These are phyloP conservation scores for Allolobophora icterica DNA, from an alignment of 2,888 invertebrate genomes.

Conservation along the genomic window DNA sequence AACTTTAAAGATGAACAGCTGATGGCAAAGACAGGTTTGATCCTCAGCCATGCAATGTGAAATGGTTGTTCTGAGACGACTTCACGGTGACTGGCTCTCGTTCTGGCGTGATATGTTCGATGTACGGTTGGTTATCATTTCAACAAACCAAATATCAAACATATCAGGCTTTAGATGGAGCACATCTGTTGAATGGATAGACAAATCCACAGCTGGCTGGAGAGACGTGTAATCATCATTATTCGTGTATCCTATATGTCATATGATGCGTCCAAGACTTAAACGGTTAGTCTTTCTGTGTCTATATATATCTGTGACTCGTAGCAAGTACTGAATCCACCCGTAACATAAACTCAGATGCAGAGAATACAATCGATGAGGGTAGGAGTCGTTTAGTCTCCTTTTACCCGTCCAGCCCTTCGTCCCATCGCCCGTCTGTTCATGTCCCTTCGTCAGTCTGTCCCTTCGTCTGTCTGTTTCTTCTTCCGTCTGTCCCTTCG, in stretches of 20 bases:
- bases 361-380: too few relatives aligned
- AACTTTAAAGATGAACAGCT: too few relatives aligned
- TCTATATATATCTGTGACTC: too few relatives aligned
- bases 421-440: not conserved
- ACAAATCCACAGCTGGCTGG: not conserved
- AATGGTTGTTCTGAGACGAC: not conserved
- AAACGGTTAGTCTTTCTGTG: too few relatives aligned
- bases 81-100: not conserved
- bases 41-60: too few relatives aligned
- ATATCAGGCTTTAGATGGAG: constrained; percentile 27
- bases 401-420: not conserved
- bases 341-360: too few relatives aligned
- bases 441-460: not conserved
- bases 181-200: not conserved
- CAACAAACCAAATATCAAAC: constrained; percentile 25
- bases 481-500: not conserved
- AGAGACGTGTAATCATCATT: too few relatives aligned
- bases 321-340: too few relatives aligned
- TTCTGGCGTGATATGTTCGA: constrained; percentile 21
- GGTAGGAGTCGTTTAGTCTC: not conserved
- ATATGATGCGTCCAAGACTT: too few relatives aligned
- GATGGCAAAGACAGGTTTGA: too few relatives aligned
- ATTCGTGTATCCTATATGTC: too few relatives aligned
- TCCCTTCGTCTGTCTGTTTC: too few relatives aligned
- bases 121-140: constrained; percentile 6